Evolutionary conservation across 1,140 invertebrate genomes (phyloP).

Genomic region (Chironomus striatipennis): DNA sequence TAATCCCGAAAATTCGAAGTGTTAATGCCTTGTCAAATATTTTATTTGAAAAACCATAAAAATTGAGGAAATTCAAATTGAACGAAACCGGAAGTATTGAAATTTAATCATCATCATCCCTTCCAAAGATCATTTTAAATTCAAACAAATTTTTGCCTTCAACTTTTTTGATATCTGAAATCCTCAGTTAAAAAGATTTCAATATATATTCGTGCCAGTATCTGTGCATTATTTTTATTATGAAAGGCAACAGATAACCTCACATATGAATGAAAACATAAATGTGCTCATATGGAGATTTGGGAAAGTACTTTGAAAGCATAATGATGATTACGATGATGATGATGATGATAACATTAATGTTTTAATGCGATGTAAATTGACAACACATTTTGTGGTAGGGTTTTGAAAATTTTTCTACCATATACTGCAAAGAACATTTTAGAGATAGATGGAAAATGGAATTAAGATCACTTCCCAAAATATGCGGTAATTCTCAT

Average conservation of each 20-base stretch:
- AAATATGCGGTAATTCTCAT: constrained; percentile 6
- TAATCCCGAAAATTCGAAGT: too few relatives aligned
- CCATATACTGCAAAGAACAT: neutral
- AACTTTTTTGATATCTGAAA: too few relatives aligned
- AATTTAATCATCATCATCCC: too few relatives aligned
- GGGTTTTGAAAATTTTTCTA: neutral
- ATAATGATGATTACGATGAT: neutral
- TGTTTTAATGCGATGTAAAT: constrained; percentile 14
- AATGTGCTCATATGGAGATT: neutral
- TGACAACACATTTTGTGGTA: constrained; percentile 1
- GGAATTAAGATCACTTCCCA: neutral
- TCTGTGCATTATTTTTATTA: neutral
- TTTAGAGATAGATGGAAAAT: neutral
- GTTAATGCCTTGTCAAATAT: too few relatives aligned
- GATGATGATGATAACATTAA: constrained; percentile 1
- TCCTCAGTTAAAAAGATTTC: neutral
- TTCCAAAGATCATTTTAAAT: too few relatives aligned
- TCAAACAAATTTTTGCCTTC: too few relatives aligned
- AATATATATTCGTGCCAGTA: neutral
- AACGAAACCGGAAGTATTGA: too few relatives aligned
- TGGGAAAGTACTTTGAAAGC: neutral
- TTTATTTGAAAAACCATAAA: too few relatives aligned
- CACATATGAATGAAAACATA: neutral
- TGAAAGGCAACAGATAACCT: neutral
- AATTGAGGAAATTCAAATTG: too few relatives aligned